Evolutionary conservation across 2,888 invertebrate genomes (phyloP).

Genomic region (Leptogaster cylindrica): DNA sequence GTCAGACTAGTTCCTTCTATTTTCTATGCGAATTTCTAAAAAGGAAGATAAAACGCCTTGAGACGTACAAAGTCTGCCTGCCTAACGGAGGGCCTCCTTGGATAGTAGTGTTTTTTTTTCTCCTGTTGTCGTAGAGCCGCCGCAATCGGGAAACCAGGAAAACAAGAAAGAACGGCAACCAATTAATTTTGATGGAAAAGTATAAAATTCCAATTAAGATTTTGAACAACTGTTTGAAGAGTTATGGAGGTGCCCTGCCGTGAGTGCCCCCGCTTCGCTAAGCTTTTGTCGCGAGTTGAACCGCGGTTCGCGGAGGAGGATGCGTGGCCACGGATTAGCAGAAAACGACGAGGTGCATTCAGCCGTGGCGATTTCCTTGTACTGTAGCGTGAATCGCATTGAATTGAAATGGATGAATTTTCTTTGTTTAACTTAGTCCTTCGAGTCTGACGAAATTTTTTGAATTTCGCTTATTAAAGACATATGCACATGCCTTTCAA

Average conservation of each 20-base stretch:
- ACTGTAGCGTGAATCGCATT: too few relatives aligned
- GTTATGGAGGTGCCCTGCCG: slow-evolving; percentile 14
- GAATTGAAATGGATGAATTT: too few relatives aligned
- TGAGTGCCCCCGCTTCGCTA: background rate
- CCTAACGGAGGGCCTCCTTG: too few relatives aligned
- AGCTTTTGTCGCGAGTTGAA: too few relatives aligned
- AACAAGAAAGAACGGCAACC: slow-evolving; percentile 34
- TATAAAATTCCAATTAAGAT: slow-evolving; percentile 41
- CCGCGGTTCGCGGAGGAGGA: slow-evolving; percentile 1
- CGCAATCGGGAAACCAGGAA: too few relatives aligned
- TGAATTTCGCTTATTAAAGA: background rate
- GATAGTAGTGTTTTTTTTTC: too few relatives aligned
- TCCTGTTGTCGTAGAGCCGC: too few relatives aligned
- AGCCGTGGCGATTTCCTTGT: too few relatives aligned
- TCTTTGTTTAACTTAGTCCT: slow-evolving; percentile 10
- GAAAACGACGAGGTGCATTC: too few relatives aligned
- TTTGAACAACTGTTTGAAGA: slow-evolving; percentile 29
- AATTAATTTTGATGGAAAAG: slow-evolving; percentile 42
- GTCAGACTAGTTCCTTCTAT: slow-evolving; percentile 25
- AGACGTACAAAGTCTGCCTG: too few relatives aligned
- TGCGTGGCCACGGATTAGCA: background rate
- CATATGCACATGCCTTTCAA: slow-evolving; percentile 11
- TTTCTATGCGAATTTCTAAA: slow-evolving; percentile 37
- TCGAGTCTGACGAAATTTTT: background rate
- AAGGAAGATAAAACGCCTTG: slow-evolving; percentile 6